A percentile compares a stretch with the other conserved stretches of the same genome.
Evolutionary conservation across 92 coral and sea anemone genomes (phyloP).

Genomic region (Plumapathes pennacea): DNA sequence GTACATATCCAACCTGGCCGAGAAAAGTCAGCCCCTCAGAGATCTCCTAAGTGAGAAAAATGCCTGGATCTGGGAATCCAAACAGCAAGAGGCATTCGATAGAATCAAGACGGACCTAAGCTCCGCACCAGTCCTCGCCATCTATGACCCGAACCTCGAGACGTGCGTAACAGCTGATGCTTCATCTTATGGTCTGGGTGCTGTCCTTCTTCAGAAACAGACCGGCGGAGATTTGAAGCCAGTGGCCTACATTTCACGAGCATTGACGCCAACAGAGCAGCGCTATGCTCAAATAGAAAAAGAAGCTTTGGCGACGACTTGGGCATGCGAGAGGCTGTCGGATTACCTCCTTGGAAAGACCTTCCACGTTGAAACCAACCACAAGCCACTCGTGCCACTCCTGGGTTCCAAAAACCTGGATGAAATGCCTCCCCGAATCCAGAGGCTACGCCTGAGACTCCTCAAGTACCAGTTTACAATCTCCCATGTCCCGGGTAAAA

Average conservation of each 20-base stretch:
- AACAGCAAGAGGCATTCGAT: conserved; percentile 47
- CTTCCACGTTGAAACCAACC: conserved; percentile 49
- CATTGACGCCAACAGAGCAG: conserved; percentile 5
- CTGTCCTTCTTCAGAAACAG: conserved; percentile 32
- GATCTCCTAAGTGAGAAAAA: conserved; percentile 41
- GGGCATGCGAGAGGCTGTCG: conserved; percentile 18
- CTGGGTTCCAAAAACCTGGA: conserved; percentile 24
- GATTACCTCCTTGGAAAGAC: conserved; percentile 44
- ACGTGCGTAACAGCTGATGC: conserved; percentile 48
- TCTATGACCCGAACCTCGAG: conserved; percentile 36
- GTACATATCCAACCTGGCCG: conserved; percentile 49
- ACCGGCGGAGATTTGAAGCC: conserved; percentile 24
- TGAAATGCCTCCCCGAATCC: conserved; percentile 47
- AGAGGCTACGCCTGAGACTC: conserved; percentile 35
- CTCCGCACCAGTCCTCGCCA: conserved; percentile 30
- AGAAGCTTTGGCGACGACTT: conserved; percentile 30
- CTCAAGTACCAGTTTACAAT: conserved; percentile 46
- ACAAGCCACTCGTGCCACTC: conserved; percentile 56
- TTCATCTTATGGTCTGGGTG: conserved; percentile 45
- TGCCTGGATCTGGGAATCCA: conserved; percentile 61
- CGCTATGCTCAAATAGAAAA: conserved; percentile 19
- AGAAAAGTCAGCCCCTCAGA: conserved; percentile 52
- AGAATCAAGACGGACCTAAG: conserved; percentile 29
- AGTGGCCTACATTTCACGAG: conserved; percentile 33
- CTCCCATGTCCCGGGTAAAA: conserved; percentile 58